Conservation (phyloP, 2,113 vertebrate genomes). For the Chionodraco myersi region DNA sequence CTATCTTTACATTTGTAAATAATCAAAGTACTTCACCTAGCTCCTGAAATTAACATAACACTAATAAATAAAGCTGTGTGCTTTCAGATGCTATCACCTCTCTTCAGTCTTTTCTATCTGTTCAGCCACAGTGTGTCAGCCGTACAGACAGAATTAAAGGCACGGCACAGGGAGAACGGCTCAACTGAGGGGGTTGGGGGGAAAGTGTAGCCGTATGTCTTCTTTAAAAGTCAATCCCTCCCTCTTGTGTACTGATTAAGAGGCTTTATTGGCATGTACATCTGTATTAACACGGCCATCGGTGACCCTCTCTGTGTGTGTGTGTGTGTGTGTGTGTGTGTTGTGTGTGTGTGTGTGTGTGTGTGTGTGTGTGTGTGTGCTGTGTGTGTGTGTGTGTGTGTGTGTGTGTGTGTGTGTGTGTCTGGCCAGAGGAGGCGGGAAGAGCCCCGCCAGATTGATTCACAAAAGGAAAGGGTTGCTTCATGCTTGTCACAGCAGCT, state of each 20-base stretch:
- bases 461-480: slow-evolving; percentile 79
- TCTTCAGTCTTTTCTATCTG: neutral
- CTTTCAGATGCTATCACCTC: slow-evolving; percentile 15
- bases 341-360: slow-evolving; percentile 57
- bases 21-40: no score
- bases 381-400: slow-evolving; percentile 33
- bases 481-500: slow-evolving; percentile 79
- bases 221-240: slow-evolving; percentile 82
- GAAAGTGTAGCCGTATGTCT: slow-evolving; percentile 61
- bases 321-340: slow-evolving; percentile 39
- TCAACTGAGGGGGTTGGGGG: slow-evolving; percentile 46
- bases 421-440: slow-evolving; percentile 36
- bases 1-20: no score
- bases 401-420: slow-evolving; percentile 31
- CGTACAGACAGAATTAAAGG: slow-evolving; percentile 43
- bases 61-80: slow-evolving; percentile 9
- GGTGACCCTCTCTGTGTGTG: slow-evolving; percentile 65
- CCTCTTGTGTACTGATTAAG: slow-evolving; percentile 83
- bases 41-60: no score
- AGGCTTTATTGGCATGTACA: slow-evolving; percentile 85
- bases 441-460: slow-evolving; percentile 74
- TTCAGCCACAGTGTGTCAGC: neutral
- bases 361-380: slow-evolving; percentile 41
- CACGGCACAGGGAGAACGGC: slow-evolving; percentile 18
- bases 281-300: slow-evolving; percentile 75